phyloP scores from a whole-genome alignment of 2,888 invertebrate species.

The Amiota communis region DNA sequence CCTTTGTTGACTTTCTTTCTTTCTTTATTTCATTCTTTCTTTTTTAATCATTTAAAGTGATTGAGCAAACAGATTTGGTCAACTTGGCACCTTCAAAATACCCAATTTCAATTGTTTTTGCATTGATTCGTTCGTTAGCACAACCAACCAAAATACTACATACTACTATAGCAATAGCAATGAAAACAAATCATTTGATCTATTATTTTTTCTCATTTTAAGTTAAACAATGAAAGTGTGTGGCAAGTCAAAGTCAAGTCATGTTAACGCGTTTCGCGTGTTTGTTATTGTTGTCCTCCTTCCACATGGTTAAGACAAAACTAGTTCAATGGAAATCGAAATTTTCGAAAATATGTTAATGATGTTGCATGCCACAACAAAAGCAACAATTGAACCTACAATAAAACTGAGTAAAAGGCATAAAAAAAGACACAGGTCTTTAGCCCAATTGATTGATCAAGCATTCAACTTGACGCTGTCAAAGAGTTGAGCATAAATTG shows the following conservation, averaged over 20 bases:
- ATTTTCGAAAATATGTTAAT: too few relatives aligned
- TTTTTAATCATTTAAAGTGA: too few relatives aligned
- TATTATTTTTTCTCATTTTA: neutral
- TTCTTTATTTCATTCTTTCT: too few relatives aligned
- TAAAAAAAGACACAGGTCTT: neutral
- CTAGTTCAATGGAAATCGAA: slow-evolving; percentile 11
- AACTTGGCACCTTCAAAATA: too few relatives aligned
- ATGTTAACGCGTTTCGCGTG: neutral
- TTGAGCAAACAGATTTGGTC: too few relatives aligned
- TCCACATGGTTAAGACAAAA: neutral
- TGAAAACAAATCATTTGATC: neutral
- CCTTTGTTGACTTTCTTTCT: too few relatives aligned
- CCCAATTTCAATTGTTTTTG: slow-evolving; percentile 11
- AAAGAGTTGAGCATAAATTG: slow-evolving; percentile 1
- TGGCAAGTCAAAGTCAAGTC: slow-evolving; percentile 5
- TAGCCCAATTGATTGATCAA: slow-evolving; percentile 15
- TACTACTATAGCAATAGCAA: neutral
- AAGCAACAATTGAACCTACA: neutral
- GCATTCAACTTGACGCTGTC: slow-evolving; percentile 3
- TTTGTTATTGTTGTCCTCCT: neutral
- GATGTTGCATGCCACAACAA: neutral
- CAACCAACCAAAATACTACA: neutral
- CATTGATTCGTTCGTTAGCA: neutral
- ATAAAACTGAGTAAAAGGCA: neutral
- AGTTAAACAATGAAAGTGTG: neutral